phyloP scores from a whole-genome alignment of 2,113 vertebrate genomes.

The Catharus minimus region DNA sequence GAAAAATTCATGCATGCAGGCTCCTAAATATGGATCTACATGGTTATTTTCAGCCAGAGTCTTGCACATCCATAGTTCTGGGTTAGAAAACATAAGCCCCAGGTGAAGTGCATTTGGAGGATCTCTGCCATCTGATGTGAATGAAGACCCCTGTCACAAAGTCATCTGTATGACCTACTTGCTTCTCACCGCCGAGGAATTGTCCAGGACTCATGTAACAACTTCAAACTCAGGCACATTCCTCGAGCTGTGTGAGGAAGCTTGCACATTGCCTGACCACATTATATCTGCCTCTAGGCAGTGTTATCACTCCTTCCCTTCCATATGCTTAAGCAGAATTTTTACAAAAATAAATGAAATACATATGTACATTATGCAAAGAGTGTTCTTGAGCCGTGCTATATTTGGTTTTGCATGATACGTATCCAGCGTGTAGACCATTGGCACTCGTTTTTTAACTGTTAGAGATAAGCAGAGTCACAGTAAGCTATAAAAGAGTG shows the following conservation, averaged over 20 bases:
- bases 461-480: conserved; percentile 64
- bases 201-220: conserved; percentile 63
- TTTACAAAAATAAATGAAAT: conserved; percentile 74
- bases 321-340: conserved; percentile 73
- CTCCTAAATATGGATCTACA: conserved; percentile 64
- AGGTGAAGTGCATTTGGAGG: conserved; percentile 46
- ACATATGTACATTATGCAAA: conserved; percentile 76
- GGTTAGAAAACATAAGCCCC: conserved; percentile 58
- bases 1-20: conserved; percentile 51
- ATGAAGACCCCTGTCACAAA: conserved; percentile 44
- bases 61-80: conserved; percentile 58
- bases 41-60: conserved; percentile 62
- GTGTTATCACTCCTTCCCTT: conserved; percentile 73
- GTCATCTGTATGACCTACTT: conserved; percentile 65
- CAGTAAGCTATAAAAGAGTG: conserved; percentile 63
- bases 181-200: conserved; percentile 30
- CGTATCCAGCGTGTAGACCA: conserved; percentile 70
- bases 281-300: conserved; percentile 69
- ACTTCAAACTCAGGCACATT: conserved; percentile 64
- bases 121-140: conserved; percentile 12
- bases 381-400: conserved; percentile 72
- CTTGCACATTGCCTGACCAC: conserved; percentile 71
- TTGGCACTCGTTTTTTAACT: conserved; percentile 62
- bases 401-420: conserved; percentile 71
- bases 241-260: conserved; percentile 66